phyloP scores from a whole-genome alignment of 2,888 invertebrate species.

The Noctua pronuba region DNA sequence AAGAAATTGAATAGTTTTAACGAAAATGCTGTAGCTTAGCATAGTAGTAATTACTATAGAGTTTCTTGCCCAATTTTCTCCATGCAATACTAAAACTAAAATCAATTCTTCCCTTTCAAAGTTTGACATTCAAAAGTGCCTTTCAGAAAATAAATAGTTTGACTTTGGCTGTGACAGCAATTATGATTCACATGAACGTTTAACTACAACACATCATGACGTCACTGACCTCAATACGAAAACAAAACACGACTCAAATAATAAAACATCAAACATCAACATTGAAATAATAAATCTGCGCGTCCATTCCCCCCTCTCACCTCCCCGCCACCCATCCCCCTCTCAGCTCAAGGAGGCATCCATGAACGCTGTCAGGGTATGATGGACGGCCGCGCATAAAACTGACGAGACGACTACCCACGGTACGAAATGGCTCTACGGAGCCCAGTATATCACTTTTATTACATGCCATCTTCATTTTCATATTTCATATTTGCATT shows the following conservation, averaged over 20 bases:
- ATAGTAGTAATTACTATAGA: not conserved
- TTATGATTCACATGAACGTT: not conserved
- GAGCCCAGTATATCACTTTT: slow-evolving; percentile 95
- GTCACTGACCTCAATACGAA: slow-evolving; percentile 39
- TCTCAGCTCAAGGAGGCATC: slow-evolving; percentile 84
- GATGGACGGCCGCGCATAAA: slow-evolving; percentile 94
- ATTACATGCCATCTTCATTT: slow-evolving; percentile 94
- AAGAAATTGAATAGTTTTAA: not conserved
- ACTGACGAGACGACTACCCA: slow-evolving; percentile 93
- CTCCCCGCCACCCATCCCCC: slow-evolving; percentile 60
- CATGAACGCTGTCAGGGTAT: slow-evolving; percentile 92
- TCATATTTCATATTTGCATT: slow-evolving; percentile 92
- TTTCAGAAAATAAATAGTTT: not conserved
- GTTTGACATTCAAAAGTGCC: not conserved
- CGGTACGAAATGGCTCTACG: slow-evolving; percentile 94
- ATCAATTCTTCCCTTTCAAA: not conserved
- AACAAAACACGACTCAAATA: slow-evolving; percentile 70
- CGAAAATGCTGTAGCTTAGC: not conserved
- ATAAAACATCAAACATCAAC: slow-evolving; percentile 83
- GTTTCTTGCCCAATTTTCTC: not conserved
- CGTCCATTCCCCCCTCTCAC: slow-evolving; percentile 71
- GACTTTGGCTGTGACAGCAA: not conserved
- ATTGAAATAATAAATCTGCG: slow-evolving; percentile 87
- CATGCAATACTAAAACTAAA: not conserved
- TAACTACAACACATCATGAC: slow-evolving; percentile 4